Conservation (phyloP, 2,797 vertebrate species). For the Microchirus variegatus region DNA sequence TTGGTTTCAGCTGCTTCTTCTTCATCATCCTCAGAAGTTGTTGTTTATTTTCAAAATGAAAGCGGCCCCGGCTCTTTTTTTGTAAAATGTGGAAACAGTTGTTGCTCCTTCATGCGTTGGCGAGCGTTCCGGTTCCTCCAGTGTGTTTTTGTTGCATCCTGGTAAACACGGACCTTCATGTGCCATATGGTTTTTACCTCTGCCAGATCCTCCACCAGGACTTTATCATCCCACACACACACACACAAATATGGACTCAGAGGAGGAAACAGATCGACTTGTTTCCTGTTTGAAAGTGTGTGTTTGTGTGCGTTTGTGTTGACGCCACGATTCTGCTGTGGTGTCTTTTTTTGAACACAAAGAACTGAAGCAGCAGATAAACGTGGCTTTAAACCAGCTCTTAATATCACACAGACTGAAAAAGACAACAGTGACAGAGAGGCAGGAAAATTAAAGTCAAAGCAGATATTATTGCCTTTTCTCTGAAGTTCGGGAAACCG, state of each 20-base stretch:
- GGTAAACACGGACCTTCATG: slow-evolving; percentile 4
- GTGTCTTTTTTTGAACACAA: slow-evolving; percentile 9
- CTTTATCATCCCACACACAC: slow-evolving; percentile 11
- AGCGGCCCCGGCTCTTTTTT: neutral
- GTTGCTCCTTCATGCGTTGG: neutral
- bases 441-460: neutral
- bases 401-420: neutral
- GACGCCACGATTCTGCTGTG: neutral
- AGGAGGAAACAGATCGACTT: no score
- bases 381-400: slow-evolving; percentile 12
- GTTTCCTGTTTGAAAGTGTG: no score
- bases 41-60: neutral
- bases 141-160: neutral
- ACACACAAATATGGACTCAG: neutral
- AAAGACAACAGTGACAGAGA: neutral
- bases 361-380: slow-evolving; percentile 26
- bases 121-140: neutral
- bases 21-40: neutral
- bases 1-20: no score
- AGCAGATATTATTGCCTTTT: no score
- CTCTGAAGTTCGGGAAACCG: no score
- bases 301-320: slow-evolving; percentile 8
- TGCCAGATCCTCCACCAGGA: slow-evolving; percentile 39
- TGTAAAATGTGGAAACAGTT: neutral
- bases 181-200: slow-evolving; percentile 26